Base-by-base conservation (phyloP, 1,140 invertebrate species). In the Elymnias hypermnestra region DNA sequence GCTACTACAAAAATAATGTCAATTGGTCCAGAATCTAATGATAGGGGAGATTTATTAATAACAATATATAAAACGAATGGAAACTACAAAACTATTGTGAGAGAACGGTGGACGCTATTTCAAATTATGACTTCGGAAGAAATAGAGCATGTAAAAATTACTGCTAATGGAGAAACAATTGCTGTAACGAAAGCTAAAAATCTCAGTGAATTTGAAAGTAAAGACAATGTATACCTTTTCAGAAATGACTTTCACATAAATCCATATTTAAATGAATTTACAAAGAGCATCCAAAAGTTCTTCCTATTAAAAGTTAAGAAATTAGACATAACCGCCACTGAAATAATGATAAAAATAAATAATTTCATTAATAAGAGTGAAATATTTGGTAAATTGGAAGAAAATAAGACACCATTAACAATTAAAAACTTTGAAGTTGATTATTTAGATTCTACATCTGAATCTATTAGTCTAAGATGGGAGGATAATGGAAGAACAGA, bases 261-360 rank as follows among this genome's bases (percentile, higher is more conserved):
- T 48, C 70, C 75, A 13, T 82, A 67, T 42, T 39, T 84, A 3
- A 38, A 46, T 14, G 41, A 65, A 25, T 61, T 64, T 23, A 51
- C 55, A 13, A 36, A 40, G 3, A 18, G 42, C 12, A 50, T 60
- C 13, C 79, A 79, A 57, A 63, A 54, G 23, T 76, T 63, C 48
- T 36, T 81, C n/a, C 50, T 72, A 5, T 60, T 84, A n/a, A 82
- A 78, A 68, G 56, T 84, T 3, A 40, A 62, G 3, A 64, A 60
- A 42, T 19, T 68, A 5, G 69, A 84, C 41, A 48, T 84, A 2
- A 72, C 71, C 7, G 9, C 43, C 6, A 55, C 44, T 38, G 67
- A 78, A 49, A 66, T 82, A 38, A 57, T 65, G 18, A 46, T 84
- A 35, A 84, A 76, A 57, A 36, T 84, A 6, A 57, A 50, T 7